These are phyloP conservation scores for Atethmia centrago DNA, from an alignment of 2,888 invertebrate genomes.

Conservation along the genomic window DNA sequence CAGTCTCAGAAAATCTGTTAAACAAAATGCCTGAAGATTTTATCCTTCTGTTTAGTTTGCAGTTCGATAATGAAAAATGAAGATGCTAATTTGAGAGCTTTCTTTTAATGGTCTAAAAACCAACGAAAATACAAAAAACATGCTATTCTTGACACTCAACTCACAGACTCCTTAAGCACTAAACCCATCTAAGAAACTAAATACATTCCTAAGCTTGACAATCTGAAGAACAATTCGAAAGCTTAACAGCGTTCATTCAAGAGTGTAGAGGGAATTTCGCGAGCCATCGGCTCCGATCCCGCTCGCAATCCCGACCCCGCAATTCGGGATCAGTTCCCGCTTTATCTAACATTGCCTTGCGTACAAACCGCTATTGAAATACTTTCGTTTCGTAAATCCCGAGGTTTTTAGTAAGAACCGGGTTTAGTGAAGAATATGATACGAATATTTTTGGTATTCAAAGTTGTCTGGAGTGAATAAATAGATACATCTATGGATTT, in stretches of 20 bases:
- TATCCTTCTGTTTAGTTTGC: not conserved
- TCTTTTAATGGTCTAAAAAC: not conserved
- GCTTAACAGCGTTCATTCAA: slow-evolving; percentile 54
- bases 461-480: slow-evolving; percentile 15
- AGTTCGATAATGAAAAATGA: not conserved
- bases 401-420: slow-evolving; percentile 61
- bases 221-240: slow-evolving; percentile 52
- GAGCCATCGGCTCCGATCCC: slow-evolving; percentile 58
- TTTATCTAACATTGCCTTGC: slow-evolving; percentile 83
- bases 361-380: slow-evolving; percentile 67
- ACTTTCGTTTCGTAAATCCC: slow-evolving; percentile 48
- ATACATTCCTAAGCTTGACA: slow-evolving; percentile 49
- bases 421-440: slow-evolving; percentile 41
- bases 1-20: not conserved
- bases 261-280: slow-evolving; percentile 63
- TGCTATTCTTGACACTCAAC: not conserved
- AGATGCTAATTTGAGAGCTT: not conserved
- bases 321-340: slow-evolving; percentile 77
- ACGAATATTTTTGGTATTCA: slow-evolving; percentile 45
- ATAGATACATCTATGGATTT: not conserved
- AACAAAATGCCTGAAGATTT: not conserved
- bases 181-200: slow-evolving; percentile 25
- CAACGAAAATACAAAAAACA: not conserved
- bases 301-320: slow-evolving; percentile 64
- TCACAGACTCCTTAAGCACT: slow-evolving; percentile 14